Evolutionary conservation across 2,888 invertebrate species (phyloP).

Genomic region (Latheticus oryzae): DNA sequence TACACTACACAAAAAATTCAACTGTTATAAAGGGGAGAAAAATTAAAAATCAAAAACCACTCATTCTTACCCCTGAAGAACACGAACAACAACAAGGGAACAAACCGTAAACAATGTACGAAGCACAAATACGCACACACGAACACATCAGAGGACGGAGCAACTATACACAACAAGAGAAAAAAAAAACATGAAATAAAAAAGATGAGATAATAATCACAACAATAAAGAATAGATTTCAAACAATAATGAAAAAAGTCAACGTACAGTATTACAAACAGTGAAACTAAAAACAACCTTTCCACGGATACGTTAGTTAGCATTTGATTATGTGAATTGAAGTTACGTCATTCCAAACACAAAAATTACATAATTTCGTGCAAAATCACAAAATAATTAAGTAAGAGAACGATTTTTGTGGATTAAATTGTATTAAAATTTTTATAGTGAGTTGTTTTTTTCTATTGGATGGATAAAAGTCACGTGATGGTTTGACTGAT

Average conservation of each 20-base stretch:
- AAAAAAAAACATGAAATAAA: constrained; percentile 44
- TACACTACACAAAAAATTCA: too few relatives aligned
- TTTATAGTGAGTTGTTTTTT: too few relatives aligned
- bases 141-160: constrained; percentile 52
- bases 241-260: too few relatives aligned
- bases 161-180: constrained; percentile 43
- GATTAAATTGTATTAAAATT: too few relatives aligned
- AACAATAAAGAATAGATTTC: too few relatives aligned
- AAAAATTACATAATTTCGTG: constrained; percentile 1
- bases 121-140: constrained; percentile 55
- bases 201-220: neutral
- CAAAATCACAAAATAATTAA: neutral
- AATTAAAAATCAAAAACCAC: too few relatives aligned
- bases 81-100: constrained; percentile 53
- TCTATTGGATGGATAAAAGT: too few relatives aligned
- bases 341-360: constrained; percentile 16
- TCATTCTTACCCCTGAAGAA: constrained; percentile 50
- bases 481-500: too few relatives aligned
- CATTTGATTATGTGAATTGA: constrained; percentile 26
- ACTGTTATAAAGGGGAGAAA: too few relatives aligned
- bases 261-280: too few relatives aligned
- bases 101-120: constrained; percentile 55
- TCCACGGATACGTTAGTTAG: constrained; percentile 20
- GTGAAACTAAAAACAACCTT: constrained; percentile 12
- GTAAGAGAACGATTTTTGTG: too few relatives aligned